Percentiles rank a stretch among this genome's conserved stretches.
phyloP scores from a whole-genome alignment of 2,113 vertebrate species.

The Rhinolophus sinicus region DNA sequence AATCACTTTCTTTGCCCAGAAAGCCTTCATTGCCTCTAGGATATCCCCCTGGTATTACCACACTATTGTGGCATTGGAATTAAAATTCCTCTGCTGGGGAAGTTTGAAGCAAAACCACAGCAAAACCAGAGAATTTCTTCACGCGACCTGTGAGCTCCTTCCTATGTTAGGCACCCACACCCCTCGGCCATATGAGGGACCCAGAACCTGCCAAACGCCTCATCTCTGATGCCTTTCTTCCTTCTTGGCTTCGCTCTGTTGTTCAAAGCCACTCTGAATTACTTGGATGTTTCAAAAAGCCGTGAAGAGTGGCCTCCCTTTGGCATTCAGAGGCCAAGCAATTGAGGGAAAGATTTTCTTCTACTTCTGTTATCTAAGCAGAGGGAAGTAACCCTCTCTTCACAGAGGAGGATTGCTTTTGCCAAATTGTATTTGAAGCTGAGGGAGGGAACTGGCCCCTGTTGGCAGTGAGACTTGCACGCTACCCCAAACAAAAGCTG shows the following conservation, averaged over 20 bases:
- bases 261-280: background rate
- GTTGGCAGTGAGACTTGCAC: background rate
- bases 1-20: constrained; percentile 47
- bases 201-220: background rate
- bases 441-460: background rate
- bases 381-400: background rate
- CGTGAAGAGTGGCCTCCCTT: background rate
- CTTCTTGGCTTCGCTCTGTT: background rate
- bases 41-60: background rate
- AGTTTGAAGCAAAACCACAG: background rate
- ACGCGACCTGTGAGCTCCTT: background rate
- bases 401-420: background rate
- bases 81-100: background rate
- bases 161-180: background rate
- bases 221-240: background rate
- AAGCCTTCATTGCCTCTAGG: constrained; percentile 67
- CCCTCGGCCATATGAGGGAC: fast-evolving
- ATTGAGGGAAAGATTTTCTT: background rate
- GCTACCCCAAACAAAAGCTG: background rate
- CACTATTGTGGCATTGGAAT: background rate
- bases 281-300: background rate
- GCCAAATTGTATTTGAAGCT: constrained; percentile 7
- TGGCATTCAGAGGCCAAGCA: background rate
- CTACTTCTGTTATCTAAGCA: background rate
- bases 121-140: background rate